These are phyloP conservation scores for Microhierax caerulescens DNA, from an alignment of 2,797 vertebrate species.

Conservation along the genomic window DNA sequence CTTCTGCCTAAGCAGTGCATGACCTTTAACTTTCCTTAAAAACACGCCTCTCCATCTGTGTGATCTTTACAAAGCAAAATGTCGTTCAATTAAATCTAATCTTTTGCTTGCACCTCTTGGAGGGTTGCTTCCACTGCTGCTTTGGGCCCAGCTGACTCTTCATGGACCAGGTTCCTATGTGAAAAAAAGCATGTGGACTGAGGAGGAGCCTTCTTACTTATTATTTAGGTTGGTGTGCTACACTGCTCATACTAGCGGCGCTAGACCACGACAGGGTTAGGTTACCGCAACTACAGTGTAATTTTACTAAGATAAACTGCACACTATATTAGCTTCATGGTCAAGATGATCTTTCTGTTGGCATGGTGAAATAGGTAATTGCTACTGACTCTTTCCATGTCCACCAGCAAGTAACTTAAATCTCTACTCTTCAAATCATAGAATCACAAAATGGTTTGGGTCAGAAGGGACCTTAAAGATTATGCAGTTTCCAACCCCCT, in stretches of 20 bases:
- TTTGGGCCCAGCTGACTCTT: neutral
- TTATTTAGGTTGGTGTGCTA: neutral
- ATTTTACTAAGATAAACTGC: neutral
- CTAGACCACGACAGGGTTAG: neutral
- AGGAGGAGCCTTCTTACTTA: neutral
- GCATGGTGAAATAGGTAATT: neutral
- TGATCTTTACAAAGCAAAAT: conserved; percentile 26
- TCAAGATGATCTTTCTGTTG: neutral
- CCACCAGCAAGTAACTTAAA: neutral
- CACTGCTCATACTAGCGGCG: neutral
- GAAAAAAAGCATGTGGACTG: neutral
- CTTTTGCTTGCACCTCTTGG: neutral
- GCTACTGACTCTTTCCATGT: neutral
- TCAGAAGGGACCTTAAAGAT: too few species aligned
- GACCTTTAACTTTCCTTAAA: conserved; percentile 45
- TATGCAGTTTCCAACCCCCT: too few species aligned
- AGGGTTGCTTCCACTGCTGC: neutral
- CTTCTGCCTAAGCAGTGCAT: conserved; percentile 10
- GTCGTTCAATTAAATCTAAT: conserved; percentile 26
- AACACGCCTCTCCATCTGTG: neutral
- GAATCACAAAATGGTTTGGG: too few species aligned
- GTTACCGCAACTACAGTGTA: neutral
- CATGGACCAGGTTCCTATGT: neutral
- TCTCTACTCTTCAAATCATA: neutral
- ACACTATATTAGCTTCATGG: neutral